Base-by-base conservation (phyloP, 2,888 invertebrate genomes). In the Orthosia gracilis region DNA sequence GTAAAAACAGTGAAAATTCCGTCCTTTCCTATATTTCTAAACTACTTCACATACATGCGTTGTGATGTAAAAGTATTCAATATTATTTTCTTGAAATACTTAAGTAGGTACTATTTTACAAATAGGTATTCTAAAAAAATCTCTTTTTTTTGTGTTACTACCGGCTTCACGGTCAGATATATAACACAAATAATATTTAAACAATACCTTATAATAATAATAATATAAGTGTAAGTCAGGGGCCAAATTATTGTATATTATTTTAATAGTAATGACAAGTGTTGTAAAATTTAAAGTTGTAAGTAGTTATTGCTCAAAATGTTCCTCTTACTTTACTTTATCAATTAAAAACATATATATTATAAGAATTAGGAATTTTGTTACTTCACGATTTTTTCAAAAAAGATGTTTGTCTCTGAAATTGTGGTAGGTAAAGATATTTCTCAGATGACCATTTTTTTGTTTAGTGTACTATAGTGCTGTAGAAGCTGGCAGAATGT, bases 231-330 rank as follows among this genome's bases (percentile, higher is more conserved):
- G 21, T 66, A 57, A 45, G 58, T 54, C 21, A 49, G 61, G 67
- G 81, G 76, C 81, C 79, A 76, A 76, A 76, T 50, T 21, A 63
- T 58, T 58, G 52, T 66, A 58, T 26, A 65, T 57, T 50, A 23
- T 80, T 40, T 40, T 23, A 58, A 5, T 57, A 69, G 45, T 61
- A 18, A 58, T 63, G 18, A 47, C 40, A 50, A 49, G 62, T 73
- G 65, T 80, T 76, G 55, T 82, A 76, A 64, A 67, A 64, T 69
- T 18, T 79, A 49, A 45, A 59, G 23, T 70, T 21, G 0, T 65
- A 31, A 58, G 4, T 63, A 45, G 54, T 55, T 55, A 59, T 15
- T 31, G 82, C 50, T 49, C 5, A 21, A 76, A 67, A n/a, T 45
- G 79, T 79, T 76, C 82, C 82, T 76, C 57, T 58, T 54, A 45